Evolutionary conservation across 2,888 invertebrate species (phyloP), one percentile per base, ranked within the genome.

Genomic region (Lycophotia porphyrea): DNA sequence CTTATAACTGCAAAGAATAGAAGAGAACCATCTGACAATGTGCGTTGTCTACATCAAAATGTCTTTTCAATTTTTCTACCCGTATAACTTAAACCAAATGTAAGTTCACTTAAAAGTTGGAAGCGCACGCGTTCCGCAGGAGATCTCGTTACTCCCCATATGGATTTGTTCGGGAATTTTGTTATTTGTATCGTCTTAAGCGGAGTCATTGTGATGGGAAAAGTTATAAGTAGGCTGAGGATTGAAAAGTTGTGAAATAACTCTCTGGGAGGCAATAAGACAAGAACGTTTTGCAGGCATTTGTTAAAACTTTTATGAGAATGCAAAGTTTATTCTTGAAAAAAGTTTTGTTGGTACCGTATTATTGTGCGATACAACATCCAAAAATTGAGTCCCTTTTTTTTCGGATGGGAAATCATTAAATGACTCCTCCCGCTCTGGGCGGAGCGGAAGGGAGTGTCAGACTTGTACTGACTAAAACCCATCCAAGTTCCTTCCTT

Each of bases 181-280:
- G 90, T 93, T 94, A 93, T 93, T 93, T 93, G 93, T 93, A 93
- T 92, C 92, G 90, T 92, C 92, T 92, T 92, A 93, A 93, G 91
- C 90, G 88, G 87, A 92, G 90, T 93, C 92, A 93, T 92, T 91
- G 91, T 93, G 93, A 94, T 94, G 93, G 93, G 92, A 94, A 95
- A 95, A 95, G 94, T 95, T 94, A 91, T 92, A 94, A 94, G 92
- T 91, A 92, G 91, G 89, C 91, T 85, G 87, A 92, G 93, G 92
- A 94, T 93, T 94, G 93, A 91, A 93, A 94, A 93, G 91, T 94
- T 94, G 87, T 85, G 88, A 91, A 91, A 92, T 93, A 93, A 92
- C 91, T 93, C 91, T 91, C 90, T 77, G 83, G 87, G 84, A 92
- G 89, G 91, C 92, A 92, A 92, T 91, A 92, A 91, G 90, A 93